Percentiles rank a stretch among this genome's conserved stretches.
Conservation (phyloP, 2,888 invertebrate genomes). For the Apamea epomidion region DNA sequence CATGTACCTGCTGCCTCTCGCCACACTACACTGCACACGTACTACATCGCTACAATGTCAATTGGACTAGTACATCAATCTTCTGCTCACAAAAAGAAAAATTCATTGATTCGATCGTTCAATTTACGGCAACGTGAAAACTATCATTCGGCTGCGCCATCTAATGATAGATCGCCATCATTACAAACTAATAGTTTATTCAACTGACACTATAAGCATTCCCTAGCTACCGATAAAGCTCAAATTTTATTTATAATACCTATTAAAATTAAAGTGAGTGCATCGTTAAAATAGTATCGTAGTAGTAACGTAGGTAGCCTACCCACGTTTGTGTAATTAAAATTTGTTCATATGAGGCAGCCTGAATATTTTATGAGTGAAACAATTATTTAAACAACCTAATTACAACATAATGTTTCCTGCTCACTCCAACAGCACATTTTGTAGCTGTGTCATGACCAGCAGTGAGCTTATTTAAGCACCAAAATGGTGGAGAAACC, state of each 20-base stretch:
- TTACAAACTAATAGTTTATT: not conserved
- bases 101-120: not conserved
- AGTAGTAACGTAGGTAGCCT: not conserved
- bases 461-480: not conserved
- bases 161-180: not conserved
- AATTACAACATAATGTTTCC: not conserved
- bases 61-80: constrained; percentile 14
- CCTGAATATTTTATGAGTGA: not conserved
- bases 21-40: too few relatives aligned
- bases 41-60: not conserved
- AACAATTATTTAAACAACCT: not conserved
- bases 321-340: not conserved
- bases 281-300: not conserved
- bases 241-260: not conserved
- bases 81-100: not conserved
- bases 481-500: not conserved
- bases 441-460: not conserved
- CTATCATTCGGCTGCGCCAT: not conserved
- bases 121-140: not conserved
- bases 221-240: not conserved
- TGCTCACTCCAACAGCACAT: not conserved
- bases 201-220: not conserved
- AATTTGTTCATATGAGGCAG: not conserved
- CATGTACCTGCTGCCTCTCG: not conserved
- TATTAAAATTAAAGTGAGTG: not conserved